Conservation (phyloP, 2,113 vertebrate species). For the Protomyctophum bolini region DNA sequence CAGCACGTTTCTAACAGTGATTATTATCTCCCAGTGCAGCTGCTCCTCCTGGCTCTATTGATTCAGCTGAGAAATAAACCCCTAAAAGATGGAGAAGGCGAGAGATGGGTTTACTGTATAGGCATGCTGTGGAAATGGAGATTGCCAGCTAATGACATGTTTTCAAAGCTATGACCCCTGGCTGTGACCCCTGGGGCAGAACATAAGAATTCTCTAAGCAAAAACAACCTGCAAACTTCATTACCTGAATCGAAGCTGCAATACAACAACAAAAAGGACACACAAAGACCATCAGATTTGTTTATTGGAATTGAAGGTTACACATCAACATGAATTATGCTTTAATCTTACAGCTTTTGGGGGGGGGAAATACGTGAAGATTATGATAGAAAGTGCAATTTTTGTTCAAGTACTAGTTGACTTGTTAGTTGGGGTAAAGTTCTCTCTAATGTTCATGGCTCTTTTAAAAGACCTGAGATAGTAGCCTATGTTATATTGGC, state of each 20-base stretch:
- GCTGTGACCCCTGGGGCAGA: not conserved
- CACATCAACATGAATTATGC: not conserved
- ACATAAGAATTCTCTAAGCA: not conserved
- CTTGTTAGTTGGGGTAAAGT: slow-evolving; percentile 6
- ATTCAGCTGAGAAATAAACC: slow-evolving; percentile 21
- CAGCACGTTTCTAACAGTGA: not conserved
- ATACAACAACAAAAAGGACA: slow-evolving; percentile 4
- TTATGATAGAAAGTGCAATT: not conserved
- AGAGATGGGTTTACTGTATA: slow-evolving; percentile 10
- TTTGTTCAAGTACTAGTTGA: not conserved
- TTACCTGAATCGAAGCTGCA: not conserved
- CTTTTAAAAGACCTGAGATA: not conserved
- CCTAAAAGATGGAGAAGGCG: slow-evolving; percentile 7
- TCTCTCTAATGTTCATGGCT: not conserved
- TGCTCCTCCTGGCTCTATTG: slow-evolving; percentile 21
- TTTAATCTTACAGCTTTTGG: not conserved
- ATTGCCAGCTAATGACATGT: not conserved
- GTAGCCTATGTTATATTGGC: not conserved
- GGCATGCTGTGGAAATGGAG: slow-evolving; percentile 3
- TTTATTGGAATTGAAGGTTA: slow-evolving; percentile 15
- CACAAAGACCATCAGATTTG: slow-evolving; percentile 1
- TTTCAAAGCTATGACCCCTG: not conserved
- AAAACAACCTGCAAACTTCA: slow-evolving; percentile 1
- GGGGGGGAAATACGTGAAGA: not conserved
- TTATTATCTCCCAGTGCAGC: slow-evolving; percentile 28